Base-by-base conservation (phyloP, 35 echinoderm and acorn worm species). In the Anneissia japonica region DNA sequence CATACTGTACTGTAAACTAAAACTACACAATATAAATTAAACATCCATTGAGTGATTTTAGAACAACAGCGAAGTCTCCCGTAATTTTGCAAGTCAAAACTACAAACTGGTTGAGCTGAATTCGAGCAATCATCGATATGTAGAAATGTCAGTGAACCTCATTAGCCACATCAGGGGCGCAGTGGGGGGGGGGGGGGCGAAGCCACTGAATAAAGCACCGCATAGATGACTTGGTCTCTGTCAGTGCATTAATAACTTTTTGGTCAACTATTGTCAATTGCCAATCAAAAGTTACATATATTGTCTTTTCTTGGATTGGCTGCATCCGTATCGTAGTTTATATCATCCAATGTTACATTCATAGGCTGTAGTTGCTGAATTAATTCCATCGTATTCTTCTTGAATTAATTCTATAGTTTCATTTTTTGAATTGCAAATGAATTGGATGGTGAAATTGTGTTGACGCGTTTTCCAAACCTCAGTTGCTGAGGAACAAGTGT, bases 171-270 rank as follows among this genome's bases (percentile, higher is more conserved):
- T n/a, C n/a, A n/a, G n/a, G n/a, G n/a, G n/a, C n/a, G n/a, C n/a
- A n/a, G n/a, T n/a, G n/a, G n/a, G n/a, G n/a, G n/a, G n/a, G n/a
- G n/a, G n/a, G n/a, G n/a, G n/a, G n/a, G n/a, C n/a, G n/a, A n/a
- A n/a, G n/a, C n/a, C n/a, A n/a, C n/a, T n/a, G n/a, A 51, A 91
- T 86, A 35, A 85, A 86, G 37, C 89, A 91, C 40, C 89, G 30
- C 89, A 86, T 91, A 19, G 89, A 80, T 12, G 83, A 91, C 56
- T 85, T 56, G 11, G 89, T 91, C 32, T 84, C 76, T 10, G 83
- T 91, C 43, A 91, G 46, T n/a, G 83, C 83, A 81, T 85, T n/a
- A n/a, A n/a, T n/a, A n/a, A n/a, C n/a, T n/a, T n/a, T 91, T 38
- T 91, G 89, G 36, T 91, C 89, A 1, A 91, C 89, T 46, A 91